Conservation (phyloP, 2,113 vertebrate genomes). For the Cinclus cinclus region DNA sequence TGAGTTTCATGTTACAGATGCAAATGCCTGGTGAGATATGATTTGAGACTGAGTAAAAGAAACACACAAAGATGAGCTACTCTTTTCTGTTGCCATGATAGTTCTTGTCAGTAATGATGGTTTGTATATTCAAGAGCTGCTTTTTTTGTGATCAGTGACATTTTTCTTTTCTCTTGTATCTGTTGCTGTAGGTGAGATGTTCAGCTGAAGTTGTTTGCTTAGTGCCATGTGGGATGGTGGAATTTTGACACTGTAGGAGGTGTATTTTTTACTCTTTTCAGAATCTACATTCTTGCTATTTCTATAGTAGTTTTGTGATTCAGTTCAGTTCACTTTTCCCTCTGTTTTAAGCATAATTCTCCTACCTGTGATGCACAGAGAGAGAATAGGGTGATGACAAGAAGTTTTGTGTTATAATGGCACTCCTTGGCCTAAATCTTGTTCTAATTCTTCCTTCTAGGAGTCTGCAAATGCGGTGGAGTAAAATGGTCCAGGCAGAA, state of each 20-base stretch:
- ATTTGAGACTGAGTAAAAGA: neutral
- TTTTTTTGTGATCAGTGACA: neutral
- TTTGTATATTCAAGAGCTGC: neutral
- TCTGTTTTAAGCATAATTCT: neutral
- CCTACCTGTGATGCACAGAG: neutral
- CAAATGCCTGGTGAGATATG: neutral
- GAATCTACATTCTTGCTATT: neutral
- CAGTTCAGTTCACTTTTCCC: neutral
- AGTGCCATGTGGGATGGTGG: neutral
- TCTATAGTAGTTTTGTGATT: neutral
- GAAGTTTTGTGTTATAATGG: neutral
- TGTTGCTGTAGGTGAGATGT: neutral
- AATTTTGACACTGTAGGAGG: neutral
- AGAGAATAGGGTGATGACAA: neutral
- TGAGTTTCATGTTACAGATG: neutral
- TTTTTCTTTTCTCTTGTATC: neutral
- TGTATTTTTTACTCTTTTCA: neutral
- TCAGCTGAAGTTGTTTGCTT: neutral
- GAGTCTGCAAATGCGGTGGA: neutral
- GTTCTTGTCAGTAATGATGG: neutral
- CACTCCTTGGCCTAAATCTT: neutral
- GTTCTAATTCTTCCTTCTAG: neutral
- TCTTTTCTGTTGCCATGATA: neutral
- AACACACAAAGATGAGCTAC: neutral
- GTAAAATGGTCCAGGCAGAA: neutral